These are phyloP conservation scores for Sorex maritimensis DNA, from an alignment of 2,797 vertebrate genomes.

Conservation along the genomic window DNA sequence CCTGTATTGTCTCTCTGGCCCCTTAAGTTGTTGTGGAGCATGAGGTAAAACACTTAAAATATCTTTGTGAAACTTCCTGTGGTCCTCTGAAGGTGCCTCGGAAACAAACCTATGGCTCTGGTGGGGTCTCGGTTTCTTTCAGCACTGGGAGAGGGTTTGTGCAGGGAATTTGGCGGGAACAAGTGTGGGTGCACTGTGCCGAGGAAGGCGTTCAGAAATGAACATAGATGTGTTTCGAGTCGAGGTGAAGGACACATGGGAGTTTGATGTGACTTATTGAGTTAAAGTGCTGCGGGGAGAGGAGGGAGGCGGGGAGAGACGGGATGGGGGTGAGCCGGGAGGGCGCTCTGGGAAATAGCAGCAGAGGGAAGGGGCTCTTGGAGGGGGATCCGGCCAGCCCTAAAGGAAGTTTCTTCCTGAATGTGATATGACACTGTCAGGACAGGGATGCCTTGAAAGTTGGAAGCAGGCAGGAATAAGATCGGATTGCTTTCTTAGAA, in stretches of 20 bases:
- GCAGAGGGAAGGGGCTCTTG: neutral
- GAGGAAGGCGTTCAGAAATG: neutral
- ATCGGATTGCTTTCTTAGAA: slow-evolving; percentile 62
- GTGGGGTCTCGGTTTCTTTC: neutral
- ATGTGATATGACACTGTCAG: neutral
- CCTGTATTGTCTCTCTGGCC: neutral
- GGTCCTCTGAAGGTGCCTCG: neutral
- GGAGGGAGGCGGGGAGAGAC: neutral
- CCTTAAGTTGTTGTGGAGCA: slow-evolving; percentile 34
- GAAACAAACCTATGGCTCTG: neutral
- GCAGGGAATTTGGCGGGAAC: too few relatives aligned
- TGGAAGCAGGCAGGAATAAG: neutral
- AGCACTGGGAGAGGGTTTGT: neutral
- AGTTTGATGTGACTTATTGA: neutral
- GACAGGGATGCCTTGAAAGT: neutral
- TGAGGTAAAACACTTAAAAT: neutral
- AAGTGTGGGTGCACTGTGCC: too few relatives aligned
- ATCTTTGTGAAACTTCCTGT: neutral
- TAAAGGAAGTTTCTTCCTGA: neutral
- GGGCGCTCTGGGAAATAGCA: neutral
- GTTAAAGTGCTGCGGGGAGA: neutral
- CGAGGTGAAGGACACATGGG: neutral
- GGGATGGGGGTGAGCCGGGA: neutral
- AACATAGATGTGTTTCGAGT: neutral
- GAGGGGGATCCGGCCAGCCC: neutral